A percentile compares a stretch with the other conserved stretches of the same genome.
phyloP scores from a whole-genome alignment of 2,113 vertebrate species.

The Pyrgilauda ruficollis region DNA sequence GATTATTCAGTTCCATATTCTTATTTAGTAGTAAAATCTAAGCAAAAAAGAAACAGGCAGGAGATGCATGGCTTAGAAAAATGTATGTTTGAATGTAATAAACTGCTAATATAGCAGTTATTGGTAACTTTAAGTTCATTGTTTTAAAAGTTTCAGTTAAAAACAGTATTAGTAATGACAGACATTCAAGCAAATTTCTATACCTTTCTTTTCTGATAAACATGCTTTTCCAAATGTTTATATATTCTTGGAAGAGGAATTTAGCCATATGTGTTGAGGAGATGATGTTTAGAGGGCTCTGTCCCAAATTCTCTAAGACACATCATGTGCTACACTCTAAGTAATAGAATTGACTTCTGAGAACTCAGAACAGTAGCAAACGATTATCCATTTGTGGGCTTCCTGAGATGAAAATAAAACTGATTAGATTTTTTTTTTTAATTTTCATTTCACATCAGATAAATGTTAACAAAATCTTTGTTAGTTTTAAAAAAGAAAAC shows the following conservation, averaged over 20 bases:
- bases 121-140: not conserved
- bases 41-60: not conserved
- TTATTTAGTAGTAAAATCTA: not conserved
- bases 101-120: not conserved
- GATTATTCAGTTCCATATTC: not conserved
- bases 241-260: not conserved
- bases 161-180: not conserved
- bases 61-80: fast-evolving
- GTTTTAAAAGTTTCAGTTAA: not conserved
- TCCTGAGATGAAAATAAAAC: not conserved
- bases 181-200: not conserved
- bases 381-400: not conserved
- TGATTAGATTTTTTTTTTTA: not conserved
- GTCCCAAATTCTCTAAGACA: not conserved
- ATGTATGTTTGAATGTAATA: not conserved
- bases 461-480: not conserved
- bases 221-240: not conserved
- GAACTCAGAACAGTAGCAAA: not conserved
- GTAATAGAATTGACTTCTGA: not conserved
- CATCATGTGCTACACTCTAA: not conserved
- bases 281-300: not conserved
- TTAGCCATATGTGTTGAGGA: not conserved
- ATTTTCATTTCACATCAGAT: not conserved
- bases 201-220: not conserved
- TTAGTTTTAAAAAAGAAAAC: not conserved